phyloP scores from a whole-genome alignment of 2,113 vertebrate species.

The Puma concolor region DNA sequence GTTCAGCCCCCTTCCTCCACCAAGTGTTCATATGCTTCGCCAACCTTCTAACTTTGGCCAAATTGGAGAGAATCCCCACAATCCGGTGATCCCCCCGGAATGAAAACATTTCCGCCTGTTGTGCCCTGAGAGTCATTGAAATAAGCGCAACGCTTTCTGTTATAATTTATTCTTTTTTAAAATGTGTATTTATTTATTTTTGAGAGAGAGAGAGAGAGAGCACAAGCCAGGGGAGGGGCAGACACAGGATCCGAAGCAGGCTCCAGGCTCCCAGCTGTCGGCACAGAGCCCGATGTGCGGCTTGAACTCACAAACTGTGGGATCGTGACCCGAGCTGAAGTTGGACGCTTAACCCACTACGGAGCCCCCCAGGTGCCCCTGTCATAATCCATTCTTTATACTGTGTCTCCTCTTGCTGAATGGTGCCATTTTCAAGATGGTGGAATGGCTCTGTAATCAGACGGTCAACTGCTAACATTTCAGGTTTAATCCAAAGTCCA shows the following conservation, averaged over 20 bases:
- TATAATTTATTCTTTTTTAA: background rate
- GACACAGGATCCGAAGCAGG: too few relatives aligned
- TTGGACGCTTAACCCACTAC: too few relatives aligned
- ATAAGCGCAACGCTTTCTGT: background rate
- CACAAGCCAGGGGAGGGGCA: too few relatives aligned
- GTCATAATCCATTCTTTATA: background rate
- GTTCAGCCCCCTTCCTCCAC: background rate
- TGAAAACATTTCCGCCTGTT: background rate
- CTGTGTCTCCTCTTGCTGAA: background rate
- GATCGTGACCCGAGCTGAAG: too few relatives aligned
- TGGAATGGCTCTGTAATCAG: fast-evolving
- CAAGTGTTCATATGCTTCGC: fast-evolving
- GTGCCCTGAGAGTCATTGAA: background rate
- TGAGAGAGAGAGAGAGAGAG: too few relatives aligned
- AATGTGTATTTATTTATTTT: too few relatives aligned
- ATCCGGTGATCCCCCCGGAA: background rate
- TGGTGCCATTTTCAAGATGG: background rate
- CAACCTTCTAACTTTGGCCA: background rate
- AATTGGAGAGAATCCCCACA: background rate
- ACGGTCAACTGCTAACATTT: background rate
- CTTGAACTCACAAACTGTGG: too few relatives aligned
- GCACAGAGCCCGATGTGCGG: too few relatives aligned
- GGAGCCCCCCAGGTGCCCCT: too few relatives aligned
- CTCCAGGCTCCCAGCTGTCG: too few relatives aligned
- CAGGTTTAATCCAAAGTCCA: background rate